phyloP scores from a whole-genome alignment of 2,113 vertebrate species.

The Cyanoramphus novaezelandiae region DNA sequence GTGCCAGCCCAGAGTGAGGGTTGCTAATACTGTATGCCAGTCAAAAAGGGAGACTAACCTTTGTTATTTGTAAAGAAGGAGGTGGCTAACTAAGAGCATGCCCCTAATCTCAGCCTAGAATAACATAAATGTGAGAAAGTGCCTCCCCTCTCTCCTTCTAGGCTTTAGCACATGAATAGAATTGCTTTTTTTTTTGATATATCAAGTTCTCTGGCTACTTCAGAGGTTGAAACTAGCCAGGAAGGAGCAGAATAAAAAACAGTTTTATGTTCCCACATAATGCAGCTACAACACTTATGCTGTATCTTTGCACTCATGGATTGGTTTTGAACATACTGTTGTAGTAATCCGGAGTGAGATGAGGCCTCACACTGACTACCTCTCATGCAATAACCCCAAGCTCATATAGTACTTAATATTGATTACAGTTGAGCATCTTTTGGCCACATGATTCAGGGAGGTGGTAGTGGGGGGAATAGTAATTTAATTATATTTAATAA shows the following conservation, averaged over 20 bases:
- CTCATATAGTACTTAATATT: not conserved
- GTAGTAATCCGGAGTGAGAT: not conserved
- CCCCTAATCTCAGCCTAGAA: not conserved
- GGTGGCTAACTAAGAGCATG: not conserved
- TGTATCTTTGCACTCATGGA: not conserved
- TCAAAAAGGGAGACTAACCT: not conserved
- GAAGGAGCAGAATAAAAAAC: not conserved
- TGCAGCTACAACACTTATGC: not conserved
- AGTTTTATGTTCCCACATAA: not conserved
- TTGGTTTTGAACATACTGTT: not conserved
- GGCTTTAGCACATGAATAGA: not conserved
- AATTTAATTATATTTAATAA: not conserved
- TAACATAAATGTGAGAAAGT: slow-evolving; percentile 18
- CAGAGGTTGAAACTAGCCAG: not conserved
- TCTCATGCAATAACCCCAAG: slow-evolving; percentile 30
- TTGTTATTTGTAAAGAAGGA: not conserved
- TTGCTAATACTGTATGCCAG: not conserved
- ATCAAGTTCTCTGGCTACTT: not conserved
- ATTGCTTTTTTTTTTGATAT: not conserved
- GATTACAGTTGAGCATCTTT: not conserved
- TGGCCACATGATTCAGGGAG: not conserved
- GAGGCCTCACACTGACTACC: slow-evolving; percentile 22
- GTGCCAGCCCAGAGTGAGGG: not conserved
- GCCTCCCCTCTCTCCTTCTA: not conserved
- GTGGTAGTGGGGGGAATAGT: not conserved